Conservation (phyloP, 2,113 vertebrate genomes). For the Aythya baeri region DNA sequence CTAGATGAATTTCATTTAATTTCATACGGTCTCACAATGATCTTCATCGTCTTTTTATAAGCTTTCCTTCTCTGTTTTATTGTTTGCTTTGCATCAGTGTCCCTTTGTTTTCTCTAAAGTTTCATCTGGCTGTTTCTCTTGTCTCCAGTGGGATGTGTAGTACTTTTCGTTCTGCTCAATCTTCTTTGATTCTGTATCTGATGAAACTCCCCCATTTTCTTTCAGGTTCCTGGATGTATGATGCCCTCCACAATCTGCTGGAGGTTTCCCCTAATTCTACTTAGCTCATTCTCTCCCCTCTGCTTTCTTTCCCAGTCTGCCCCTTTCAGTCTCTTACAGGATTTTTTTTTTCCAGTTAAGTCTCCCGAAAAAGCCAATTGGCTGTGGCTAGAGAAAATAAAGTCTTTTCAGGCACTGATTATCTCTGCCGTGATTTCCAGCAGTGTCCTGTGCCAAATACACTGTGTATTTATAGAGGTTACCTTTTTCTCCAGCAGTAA, state of each 20-base stretch:
- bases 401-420: neutral
- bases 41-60: neutral
- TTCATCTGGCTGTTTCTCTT: neutral
- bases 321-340: neutral
- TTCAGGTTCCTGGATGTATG: neutral
- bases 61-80: neutral
- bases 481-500: neutral
- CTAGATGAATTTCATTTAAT: conserved; percentile 19
- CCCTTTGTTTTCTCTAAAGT: neutral
- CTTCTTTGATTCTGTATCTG: neutral
- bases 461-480: neutral
- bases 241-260: neutral
- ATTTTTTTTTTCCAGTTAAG: neutral
- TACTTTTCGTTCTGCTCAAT: neutral
- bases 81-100: neutral
- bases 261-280: neutral
- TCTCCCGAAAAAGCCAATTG: neutral
- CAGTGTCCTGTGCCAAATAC: neutral
- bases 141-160: neutral
- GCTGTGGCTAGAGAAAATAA: neutral
- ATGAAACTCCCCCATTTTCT: neutral
- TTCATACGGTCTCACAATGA: neutral
- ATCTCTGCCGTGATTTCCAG: neutral
- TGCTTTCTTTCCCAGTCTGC: neutral
- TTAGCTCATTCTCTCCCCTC: neutral